Base-by-base conservation (phyloP, 2,113 vertebrate species). In the Gallinago paraguaiae region DNA sequence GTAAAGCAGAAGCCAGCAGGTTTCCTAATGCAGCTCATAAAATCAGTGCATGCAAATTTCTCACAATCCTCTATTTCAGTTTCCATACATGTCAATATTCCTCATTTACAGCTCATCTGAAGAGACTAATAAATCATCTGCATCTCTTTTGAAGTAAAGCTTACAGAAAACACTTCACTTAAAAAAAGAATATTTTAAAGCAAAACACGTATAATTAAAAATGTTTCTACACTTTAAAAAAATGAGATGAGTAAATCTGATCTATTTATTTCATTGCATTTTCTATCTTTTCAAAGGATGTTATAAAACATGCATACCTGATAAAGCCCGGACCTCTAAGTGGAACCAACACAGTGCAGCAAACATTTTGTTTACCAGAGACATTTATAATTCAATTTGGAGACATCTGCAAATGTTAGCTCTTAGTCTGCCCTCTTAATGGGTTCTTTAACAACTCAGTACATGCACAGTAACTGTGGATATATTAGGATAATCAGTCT, bases 321-420 rank as follows among this genome's bases (percentile, higher is more conserved):
- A 60, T 39, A 33, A 27, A 83, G 64, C 39, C 81, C 71, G 74
- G 85, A 77, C 43, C 84, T 72, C 20, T 1, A 88, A 87, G 46
- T 3, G n/a, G 51, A 88, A 60, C 67, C 2, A 17, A 65, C 72
- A 89, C 1, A 5, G 86, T 50, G 25, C 45, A 80, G 74, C 45
- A 76, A 85, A 82, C 80, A 72, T 67, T 86, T 89, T 82, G 84
- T 53, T 67, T 79, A 97, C 88, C 91, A 94, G 91, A 79, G 31
- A 92, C 70, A 89, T 93, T 94, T 84, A 81, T 96, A 97, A 98
- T 95, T 97, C 94, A 96, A 96, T 97, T 93, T 90, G 77, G 83
- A 92, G 86, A 92, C 95, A 95, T 95, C 95, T 97, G 90, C 96
- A 96, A 97, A 95, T 60, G 88, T 69, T 96, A 92, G 84, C 82